A percentile compares a stretch with the other conserved stretches of the same genome.
phyloP scores from a whole-genome alignment of 2,888 invertebrate genomes.

The Drosophila affinis region DNA sequence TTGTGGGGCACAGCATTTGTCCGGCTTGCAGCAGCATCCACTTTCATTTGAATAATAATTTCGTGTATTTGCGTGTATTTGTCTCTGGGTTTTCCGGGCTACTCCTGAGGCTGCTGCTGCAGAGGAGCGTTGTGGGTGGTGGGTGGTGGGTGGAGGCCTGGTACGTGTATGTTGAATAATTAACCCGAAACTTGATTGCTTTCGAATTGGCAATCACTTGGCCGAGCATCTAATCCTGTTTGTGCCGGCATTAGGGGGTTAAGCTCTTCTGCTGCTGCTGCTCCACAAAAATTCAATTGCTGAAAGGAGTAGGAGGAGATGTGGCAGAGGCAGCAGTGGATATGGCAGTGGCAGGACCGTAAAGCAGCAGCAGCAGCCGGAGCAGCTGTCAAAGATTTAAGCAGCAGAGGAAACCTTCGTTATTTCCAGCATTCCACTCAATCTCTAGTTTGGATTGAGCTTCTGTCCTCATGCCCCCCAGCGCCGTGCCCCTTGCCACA shows the following conservation, averaged over 20 bases:
- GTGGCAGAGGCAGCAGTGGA: neutral
- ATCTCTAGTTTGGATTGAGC: constrained; percentile 33
- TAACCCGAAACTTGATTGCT: constrained; percentile 35
- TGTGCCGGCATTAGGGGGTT: constrained; percentile 41
- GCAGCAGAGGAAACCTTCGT: constrained; percentile 37
- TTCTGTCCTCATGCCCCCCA: neutral
- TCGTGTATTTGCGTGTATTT: neutral
- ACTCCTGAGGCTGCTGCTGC: too few species aligned
- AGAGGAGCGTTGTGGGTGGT: too few species aligned
- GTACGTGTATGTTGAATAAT: constrained; percentile 27
- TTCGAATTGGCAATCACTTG: constrained; percentile 41
- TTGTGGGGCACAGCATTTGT: neutral
- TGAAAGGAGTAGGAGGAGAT: constrained; percentile 9
- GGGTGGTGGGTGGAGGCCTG: neutral
- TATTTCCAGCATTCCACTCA: constrained; percentile 44
- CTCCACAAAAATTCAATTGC: constrained; percentile 62
- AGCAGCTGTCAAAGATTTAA: constrained; percentile 59
- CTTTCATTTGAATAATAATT: neutral
- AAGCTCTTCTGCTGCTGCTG: constrained; percentile 36
- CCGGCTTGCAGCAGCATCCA: neutral
- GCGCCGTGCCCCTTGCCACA: neutral
- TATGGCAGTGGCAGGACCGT: constrained; percentile 2
- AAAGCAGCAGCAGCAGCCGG: constrained; percentile 22
- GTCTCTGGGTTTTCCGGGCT: neutral
- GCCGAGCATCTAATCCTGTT: constrained; percentile 34